phyloP scores from a whole-genome alignment of 2,888 invertebrate species.

The Nezara viridula region DNA sequence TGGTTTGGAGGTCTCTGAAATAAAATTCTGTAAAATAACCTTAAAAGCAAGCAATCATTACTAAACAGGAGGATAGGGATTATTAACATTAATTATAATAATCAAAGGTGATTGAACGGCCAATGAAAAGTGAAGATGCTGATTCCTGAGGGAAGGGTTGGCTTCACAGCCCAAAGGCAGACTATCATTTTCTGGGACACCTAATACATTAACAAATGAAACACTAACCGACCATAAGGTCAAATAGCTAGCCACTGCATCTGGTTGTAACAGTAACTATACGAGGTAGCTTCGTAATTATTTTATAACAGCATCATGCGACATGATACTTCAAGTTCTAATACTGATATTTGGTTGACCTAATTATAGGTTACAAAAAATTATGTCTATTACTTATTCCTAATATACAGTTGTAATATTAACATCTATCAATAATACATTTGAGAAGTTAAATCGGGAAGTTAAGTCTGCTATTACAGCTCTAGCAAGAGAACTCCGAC shows the following conservation, averaged over 20 bases:
- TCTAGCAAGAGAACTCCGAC: too few species aligned
- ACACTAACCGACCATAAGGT: background rate
- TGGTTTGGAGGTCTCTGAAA: too few species aligned
- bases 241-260: background rate
- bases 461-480: too few species aligned
- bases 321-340: background rate
- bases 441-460: too few species aligned
- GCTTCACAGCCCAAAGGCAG: background rate
- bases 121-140: background rate
- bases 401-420: too few species aligned
- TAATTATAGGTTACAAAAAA: background rate
- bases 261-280: background rate
- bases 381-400: too few species aligned
- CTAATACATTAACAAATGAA: background rate
- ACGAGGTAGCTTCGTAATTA: background rate
- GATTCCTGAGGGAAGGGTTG: background rate
- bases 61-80: too few species aligned
- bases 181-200: conserved; percentile 17
- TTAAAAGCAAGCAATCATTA: too few species aligned
- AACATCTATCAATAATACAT: too few species aligned
- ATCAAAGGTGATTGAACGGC: too few species aligned
- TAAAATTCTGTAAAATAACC: too few species aligned
- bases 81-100: too few species aligned
- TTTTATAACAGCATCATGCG: background rate
- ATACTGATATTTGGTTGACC: background rate